phyloP scores from a whole-genome alignment of 2,113 vertebrate genomes.

The Spheniscus mendiculus region DNA sequence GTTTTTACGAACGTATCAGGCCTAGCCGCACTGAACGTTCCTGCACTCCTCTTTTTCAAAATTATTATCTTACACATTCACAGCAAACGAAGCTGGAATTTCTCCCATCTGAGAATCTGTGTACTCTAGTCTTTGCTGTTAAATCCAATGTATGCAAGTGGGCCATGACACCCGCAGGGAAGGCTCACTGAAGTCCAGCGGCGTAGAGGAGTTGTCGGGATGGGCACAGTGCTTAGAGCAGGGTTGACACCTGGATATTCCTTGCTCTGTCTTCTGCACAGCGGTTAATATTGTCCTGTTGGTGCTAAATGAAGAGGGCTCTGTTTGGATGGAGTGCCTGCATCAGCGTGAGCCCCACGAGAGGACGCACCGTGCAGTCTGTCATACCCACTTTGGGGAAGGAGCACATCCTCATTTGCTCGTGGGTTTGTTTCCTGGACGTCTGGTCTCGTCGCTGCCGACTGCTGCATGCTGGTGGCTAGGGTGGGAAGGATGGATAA shows the following conservation, averaged over 20 bases:
- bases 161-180: rapidly evolving
- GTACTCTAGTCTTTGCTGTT: background rate
- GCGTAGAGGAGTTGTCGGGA: rapidly evolving
- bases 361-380: rapidly evolving
- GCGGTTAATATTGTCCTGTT: background rate
- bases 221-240: background rate
- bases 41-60: background rate
- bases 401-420: background rate
- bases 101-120: background rate
- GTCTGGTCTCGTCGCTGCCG: rapidly evolving
- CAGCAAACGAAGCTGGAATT: background rate
- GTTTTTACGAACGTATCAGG: background rate
- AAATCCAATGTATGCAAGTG: rapidly evolving
- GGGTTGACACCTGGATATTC: background rate
- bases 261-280: background rate
- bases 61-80: rapidly evolving
- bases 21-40: background rate
- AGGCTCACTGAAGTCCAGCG: rapidly evolving
- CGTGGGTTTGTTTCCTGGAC: rapidly evolving
- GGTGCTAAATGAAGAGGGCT: background rate
- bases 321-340: background rate
- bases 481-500: background rate
- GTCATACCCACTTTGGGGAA: rapidly evolving
- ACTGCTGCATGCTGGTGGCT: background rate
- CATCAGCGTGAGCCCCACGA: rapidly evolving